phyloP scores from a whole-genome alignment of 2,888 invertebrate species.

The Lasioglossum pauxillum region DNA sequence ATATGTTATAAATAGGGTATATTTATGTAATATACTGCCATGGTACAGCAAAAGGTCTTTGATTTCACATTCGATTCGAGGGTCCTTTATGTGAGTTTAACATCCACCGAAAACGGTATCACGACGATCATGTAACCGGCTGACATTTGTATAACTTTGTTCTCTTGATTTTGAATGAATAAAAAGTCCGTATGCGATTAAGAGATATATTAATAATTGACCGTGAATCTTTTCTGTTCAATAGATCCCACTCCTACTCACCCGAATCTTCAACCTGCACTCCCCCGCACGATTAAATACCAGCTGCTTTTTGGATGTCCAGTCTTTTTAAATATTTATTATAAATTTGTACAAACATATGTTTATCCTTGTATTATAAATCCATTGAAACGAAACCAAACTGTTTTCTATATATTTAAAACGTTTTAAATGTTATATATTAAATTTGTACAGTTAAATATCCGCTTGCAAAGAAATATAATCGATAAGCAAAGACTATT shows the following conservation, averaged over 20 bases:
- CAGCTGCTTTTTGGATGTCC: conserved; percentile 19
- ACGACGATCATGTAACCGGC: conserved; percentile 62
- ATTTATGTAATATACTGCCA: conserved; percentile 4
- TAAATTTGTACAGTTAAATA: conserved; percentile 23
- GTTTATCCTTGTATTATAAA: conserved; percentile 44
- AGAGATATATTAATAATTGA: conserved; percentile 38
- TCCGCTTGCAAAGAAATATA: conserved; percentile 17
- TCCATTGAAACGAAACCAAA: conserved; percentile 31
- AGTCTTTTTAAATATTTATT: conserved; percentile 17
- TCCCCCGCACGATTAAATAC: conserved; percentile 40
- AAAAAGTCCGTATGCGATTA: conserved; percentile 75
- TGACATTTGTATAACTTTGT: conserved; percentile 72
- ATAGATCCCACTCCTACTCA: conserved; percentile 47
- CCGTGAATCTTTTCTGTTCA: conserved; percentile 39
- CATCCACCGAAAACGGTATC: conserved; percentile 45
- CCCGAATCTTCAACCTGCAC: conserved; percentile 48
- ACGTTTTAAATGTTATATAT: not conserved
- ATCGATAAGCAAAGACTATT: conserved; percentile 5
- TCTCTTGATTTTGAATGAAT: conserved; percentile 76
- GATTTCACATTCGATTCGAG: conserved; percentile 21
- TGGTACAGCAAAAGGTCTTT: conserved; percentile 1
- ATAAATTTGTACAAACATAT: conserved; percentile 18
- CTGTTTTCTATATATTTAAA: conserved; percentile 23
- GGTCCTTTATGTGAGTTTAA: conserved; percentile 39
- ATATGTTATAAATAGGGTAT: conserved; percentile 5